These are phyloP conservation scores for Chloebia gouldiae DNA, from an alignment of 2,113 vertebrate species.

Conservation along the genomic window DNA sequence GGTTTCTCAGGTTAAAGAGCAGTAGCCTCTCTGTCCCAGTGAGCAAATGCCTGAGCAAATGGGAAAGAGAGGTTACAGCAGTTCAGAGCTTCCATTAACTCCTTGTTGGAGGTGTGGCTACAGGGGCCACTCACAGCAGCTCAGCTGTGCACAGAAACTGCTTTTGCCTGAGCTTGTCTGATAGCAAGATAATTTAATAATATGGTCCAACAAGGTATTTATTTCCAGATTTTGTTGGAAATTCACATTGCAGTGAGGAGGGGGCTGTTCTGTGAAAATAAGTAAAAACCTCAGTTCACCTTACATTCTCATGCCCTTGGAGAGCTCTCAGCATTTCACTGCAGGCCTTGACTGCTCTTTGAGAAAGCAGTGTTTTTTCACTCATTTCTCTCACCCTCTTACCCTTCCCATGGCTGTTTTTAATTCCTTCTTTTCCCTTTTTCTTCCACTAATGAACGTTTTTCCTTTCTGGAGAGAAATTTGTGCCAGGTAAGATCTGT, in stretches of 20 bases:
- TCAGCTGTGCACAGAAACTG: not conserved
- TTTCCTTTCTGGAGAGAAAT: not conserved
- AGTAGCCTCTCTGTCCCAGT: not conserved
- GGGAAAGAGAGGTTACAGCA: not conserved
- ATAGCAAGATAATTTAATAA: not conserved
- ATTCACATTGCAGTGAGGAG: not conserved
- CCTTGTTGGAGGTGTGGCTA: not conserved
- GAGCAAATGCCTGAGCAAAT: not conserved
- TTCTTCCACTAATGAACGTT: not conserved
- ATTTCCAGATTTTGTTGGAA: not conserved
- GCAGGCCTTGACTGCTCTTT: not conserved
- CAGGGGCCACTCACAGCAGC: not conserved
- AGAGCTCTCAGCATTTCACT: fast-evolving
- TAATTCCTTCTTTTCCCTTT: not conserved
- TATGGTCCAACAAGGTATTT: not conserved
- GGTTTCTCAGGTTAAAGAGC: not conserved
- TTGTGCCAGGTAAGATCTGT: not conserved
- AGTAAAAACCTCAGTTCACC: not conserved
- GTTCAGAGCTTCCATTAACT: not conserved
- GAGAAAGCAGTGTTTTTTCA: not conserved
- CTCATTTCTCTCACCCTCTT: not conserved
- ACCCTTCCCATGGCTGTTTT: not conserved
- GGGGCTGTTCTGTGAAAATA: not conserved
- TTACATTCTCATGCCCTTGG: fast-evolving
- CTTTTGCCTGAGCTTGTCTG: not conserved